Percentiles rank a stretch among this genome's conserved stretches.
Evolutionary conservation across 2,113 vertebrate species (phyloP).

Genomic region (Gambusia affinis): DNA sequence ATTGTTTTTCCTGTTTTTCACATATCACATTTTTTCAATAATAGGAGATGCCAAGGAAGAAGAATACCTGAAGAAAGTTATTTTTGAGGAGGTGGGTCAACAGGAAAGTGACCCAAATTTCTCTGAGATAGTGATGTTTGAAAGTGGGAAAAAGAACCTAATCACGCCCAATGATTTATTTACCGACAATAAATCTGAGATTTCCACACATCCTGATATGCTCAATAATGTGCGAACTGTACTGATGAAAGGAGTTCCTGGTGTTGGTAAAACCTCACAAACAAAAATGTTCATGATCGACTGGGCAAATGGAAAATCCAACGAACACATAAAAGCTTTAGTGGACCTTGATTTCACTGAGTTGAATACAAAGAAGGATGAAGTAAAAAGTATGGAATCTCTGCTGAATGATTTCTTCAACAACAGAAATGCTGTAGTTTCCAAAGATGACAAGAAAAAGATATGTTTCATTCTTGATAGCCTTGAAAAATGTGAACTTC

Average conservation of each 20-base stretch:
- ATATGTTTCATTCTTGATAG: conserved; percentile 42
- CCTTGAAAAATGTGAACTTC: conserved; percentile 18
- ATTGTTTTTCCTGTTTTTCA: too few relatives aligned
- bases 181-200: too few relatives aligned
- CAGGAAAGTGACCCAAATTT: rapidly evolving
- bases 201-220: too few relatives aligned
- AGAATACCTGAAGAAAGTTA: too few relatives aligned
- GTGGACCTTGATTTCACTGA: neutral
- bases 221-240: neutral
- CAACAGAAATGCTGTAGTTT: rapidly evolving
- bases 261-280: conserved; percentile 44
- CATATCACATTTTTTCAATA: too few relatives aligned
- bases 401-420: neutral
- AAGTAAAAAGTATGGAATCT: conserved; percentile 16
- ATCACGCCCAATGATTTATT: too few relatives aligned
- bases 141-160: too few relatives aligned
- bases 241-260: neutral
- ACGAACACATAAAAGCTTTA: neutral
- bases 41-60: too few relatives aligned
- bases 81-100: rapidly evolving
- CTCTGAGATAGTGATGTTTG: neutral
- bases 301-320: neutral
- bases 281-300: neutral
- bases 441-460: neutral
- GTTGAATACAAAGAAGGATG: neutral